These are phyloP conservation scores for Philaenus spumarius DNA, from an alignment of 1,140 invertebrate species.

Conservation along the genomic window DNA sequence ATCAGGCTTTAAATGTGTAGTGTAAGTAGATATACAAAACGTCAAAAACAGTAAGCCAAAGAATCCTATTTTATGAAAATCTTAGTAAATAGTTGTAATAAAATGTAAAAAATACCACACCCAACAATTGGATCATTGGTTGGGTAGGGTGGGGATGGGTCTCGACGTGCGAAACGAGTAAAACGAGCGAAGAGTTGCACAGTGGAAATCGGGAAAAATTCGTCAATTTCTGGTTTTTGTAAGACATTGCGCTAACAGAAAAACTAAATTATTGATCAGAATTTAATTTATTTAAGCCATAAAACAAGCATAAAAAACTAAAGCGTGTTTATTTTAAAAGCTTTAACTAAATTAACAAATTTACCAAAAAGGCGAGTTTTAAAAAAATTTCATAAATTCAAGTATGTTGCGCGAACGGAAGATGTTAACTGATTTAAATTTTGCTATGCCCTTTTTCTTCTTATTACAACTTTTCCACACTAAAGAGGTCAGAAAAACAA, in stretches of 20 bases:
- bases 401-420: background rate
- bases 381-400: background rate
- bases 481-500: no score
- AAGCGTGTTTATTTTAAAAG: no score
- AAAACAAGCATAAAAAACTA: no score
- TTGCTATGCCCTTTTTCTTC: background rate
- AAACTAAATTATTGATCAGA: background rate
- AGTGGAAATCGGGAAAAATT: no score
- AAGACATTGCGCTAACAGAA: background rate
- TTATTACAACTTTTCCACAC: no score
- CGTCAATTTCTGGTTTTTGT: background rate
- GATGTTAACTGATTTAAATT: background rate
- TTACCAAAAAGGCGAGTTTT: background rate
- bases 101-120: background rate
- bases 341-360: background rate
- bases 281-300: no score
- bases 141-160: slow-evolving; percentile 13
- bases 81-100: background rate
- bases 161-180: slow-evolving; percentile 6
- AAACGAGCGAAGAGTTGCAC: slow-evolving; percentile 11
- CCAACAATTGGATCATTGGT: background rate
- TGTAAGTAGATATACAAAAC: no score
- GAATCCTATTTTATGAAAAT: no score
- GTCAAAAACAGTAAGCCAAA: no score
- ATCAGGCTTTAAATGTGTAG: background rate